A percentile compares a stretch with the other conserved stretches of the same genome.
Evolutionary conservation across 2,113 vertebrate species (phyloP).

Genomic region (Ceyx margarethae): DNA sequence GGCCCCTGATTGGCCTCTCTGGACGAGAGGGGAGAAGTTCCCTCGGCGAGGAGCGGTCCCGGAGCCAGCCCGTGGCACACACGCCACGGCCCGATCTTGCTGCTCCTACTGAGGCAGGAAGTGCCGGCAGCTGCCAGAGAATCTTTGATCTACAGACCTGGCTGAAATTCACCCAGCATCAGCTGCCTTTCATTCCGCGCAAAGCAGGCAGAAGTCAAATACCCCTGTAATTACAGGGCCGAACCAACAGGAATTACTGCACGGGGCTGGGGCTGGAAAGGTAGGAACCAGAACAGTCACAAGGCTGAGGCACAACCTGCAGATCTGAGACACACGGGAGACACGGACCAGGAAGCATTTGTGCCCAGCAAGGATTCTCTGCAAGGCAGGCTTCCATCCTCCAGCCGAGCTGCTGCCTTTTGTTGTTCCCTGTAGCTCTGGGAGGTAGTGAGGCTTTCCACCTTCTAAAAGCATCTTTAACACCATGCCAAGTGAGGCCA

Average conservation of each 20-base stretch:
- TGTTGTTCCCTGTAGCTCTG: neutral
- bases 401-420: neutral
- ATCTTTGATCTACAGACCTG: neutral
- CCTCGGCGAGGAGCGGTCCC: too few species aligned
- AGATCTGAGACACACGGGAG: neutral
- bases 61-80: accelerated
- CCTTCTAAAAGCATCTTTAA: neutral
- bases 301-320: neutral
- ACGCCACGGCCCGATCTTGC: neutral
- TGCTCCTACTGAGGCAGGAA: accelerated
- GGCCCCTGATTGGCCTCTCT: neutral
- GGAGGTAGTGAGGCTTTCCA: neutral
- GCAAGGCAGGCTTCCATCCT: neutral
- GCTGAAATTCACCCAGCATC: neutral
- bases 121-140: neutral
- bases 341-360: neutral
- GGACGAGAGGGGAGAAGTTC: neutral
- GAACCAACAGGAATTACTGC: neutral
- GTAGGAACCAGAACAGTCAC: neutral
- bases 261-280: neutral
- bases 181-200: neutral
- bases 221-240: neutral
- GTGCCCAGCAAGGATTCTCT: neutral
- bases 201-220: neutral
- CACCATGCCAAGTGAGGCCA: neutral